Conservation (phyloP, 2,113 vertebrate species). For the Onychostruthus taczanowskii region DNA sequence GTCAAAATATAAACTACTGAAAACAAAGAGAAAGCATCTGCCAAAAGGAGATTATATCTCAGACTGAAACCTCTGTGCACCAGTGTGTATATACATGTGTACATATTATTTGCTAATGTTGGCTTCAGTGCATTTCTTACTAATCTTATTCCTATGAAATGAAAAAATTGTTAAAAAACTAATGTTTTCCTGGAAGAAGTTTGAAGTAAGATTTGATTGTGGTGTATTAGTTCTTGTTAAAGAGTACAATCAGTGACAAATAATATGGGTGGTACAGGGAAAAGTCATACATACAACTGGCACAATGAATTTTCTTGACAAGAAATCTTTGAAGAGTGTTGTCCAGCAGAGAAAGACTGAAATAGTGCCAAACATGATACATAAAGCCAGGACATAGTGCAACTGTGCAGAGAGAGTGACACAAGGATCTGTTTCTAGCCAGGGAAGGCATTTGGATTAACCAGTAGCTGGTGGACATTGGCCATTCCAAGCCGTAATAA, state of each 20-base stretch:
- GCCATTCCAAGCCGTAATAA: background rate
- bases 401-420: background rate
- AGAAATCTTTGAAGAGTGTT: background rate
- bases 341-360: background rate
- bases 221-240: background rate
- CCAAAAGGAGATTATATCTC: background rate
- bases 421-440: background rate
- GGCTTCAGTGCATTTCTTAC: background rate
- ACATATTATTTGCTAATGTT: background rate
- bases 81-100: rapidly evolving
- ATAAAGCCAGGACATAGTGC: background rate
- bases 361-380: background rate
- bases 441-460: background rate
- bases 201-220: background rate
- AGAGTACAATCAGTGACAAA: background rate
- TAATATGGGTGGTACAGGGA: background rate
- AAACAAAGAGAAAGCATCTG: background rate
- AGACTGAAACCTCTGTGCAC: background rate
- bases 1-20: background rate
- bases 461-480: background rate
- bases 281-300: background rate
- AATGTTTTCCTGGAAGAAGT: background rate
- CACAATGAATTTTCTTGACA: background rate
- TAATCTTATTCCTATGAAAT: background rate
- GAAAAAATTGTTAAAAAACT: background rate